Base-by-base conservation (phyloP, 2,113 vertebrate genomes). In the Cervus canadensis region DNA sequence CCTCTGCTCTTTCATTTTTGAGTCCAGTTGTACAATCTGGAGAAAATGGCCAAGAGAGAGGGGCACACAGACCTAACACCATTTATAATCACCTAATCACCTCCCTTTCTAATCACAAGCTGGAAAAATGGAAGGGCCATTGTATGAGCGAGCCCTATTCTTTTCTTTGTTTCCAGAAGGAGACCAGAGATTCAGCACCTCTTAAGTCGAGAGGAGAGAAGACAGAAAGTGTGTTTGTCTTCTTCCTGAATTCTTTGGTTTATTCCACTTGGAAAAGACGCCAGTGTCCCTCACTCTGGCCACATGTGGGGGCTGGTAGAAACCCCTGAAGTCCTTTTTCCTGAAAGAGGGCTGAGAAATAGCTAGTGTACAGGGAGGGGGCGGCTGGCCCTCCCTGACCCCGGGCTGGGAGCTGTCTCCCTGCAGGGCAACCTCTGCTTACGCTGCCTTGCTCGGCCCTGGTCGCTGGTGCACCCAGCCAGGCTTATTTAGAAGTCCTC, bases 201-300 rank as follows among this genome's bases (percentile, higher is more conserved):
- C 57, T 59, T 86, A 91, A 64, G 60, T 43, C 54, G 36, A 93
- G 40, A 52, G 21, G 10, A 54, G 36, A 28, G 52, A 28, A 30
- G 23, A 30, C 36, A 78, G 52, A 33, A 45, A 23, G 5, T 21
- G 45, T 56, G 36, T 40, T 59, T 64, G 36, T 74, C 85, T 67
- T 96, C 86, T 92, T 90, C 56, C 78, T 89, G 67, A 40, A 93
- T 89, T 96, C 86, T 90, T 86, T 71, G 82, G 92, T 94, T 74
- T 74, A 81, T 94, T 96, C 50, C 59, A 83, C 79, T 56, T 21
- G 40, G 90, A 95, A 87, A 83, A 57, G 19, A 89, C 3, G 2
- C 19, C 59, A 40, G 54, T 84, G 45, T 60, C 48, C 71, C n/a
- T 71, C 74, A 94, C 62, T 25, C 64, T 23, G 79, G 48, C 92